Conservation (phyloP, 2,888 invertebrate species). For the Drosophila trichaetosa region DNA sequence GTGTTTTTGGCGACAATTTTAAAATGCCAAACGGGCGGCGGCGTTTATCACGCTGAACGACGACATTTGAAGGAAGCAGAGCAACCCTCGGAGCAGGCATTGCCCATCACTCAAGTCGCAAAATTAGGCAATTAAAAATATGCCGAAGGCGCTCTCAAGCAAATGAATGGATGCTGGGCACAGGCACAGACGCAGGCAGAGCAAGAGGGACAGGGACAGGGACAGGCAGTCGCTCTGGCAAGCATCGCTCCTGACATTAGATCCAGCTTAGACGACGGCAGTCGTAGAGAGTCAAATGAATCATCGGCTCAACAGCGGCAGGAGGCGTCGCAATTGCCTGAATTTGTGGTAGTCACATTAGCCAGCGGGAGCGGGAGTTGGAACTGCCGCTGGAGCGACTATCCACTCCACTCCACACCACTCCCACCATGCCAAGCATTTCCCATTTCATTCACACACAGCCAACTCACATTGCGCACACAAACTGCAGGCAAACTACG, state of each 20-base stretch:
- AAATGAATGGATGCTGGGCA: slow-evolving; percentile 64
- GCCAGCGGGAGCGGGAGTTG: slow-evolving; percentile 22
- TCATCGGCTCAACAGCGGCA: slow-evolving; percentile 68
- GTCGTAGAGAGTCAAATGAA: slow-evolving; percentile 62
- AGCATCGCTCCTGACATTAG: slow-evolving; percentile 48
- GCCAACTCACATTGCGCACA: slow-evolving; percentile 35
- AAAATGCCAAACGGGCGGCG: slow-evolving; percentile 78
- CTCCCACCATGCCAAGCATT: neutral
- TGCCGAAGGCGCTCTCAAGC: slow-evolving; percentile 82
- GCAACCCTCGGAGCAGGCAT: slow-evolving; percentile 66
- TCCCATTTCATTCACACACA: neutral
- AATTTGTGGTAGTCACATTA: slow-evolving; percentile 61
- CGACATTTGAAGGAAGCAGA: slow-evolving; percentile 59
- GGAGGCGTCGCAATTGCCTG: slow-evolving; percentile 60
- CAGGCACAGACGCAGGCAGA: neutral
- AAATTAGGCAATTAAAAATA: slow-evolving; percentile 85
- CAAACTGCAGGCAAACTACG: slow-evolving; percentile 56
- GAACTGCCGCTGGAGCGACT: slow-evolving; percentile 6
- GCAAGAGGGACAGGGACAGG: neutral
- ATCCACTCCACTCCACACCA: neutral
- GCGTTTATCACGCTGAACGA: slow-evolving; percentile 81
- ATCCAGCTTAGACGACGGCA: slow-evolving; percentile 53
- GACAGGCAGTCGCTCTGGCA: slow-evolving; percentile 10
- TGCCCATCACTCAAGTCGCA: slow-evolving; percentile 83
- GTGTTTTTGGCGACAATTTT: slow-evolving; percentile 79